Evolutionary conservation across 2,888 invertebrate species (phyloP).

Genomic region (Ornithoptera priamus): DNA sequence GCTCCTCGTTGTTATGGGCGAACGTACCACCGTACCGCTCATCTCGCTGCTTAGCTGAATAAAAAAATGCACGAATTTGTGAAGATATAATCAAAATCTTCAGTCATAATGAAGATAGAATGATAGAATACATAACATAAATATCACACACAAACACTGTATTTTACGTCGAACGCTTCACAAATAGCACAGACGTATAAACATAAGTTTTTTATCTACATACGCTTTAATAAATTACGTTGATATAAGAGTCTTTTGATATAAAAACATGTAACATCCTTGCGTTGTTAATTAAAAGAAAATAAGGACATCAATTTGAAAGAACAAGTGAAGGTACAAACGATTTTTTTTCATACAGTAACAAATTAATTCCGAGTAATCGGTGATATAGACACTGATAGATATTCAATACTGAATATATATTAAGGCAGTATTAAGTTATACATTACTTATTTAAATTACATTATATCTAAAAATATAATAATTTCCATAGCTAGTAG

Average conservation of each 20-base stretch:
- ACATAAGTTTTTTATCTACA: not conserved
- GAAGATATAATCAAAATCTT: not conserved
- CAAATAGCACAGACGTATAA: not conserved
- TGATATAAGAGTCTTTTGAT: not conserved
- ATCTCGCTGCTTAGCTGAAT: too few species aligned
- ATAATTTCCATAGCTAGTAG: too few species aligned
- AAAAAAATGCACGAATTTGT: too few species aligned
- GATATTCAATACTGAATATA: not conserved
- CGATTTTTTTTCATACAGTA: not conserved
- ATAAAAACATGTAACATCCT: conserved; percentile 1
- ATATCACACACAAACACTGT: not conserved
- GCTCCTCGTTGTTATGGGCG: too few species aligned
- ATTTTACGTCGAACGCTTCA: not conserved
- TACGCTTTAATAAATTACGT: not conserved
- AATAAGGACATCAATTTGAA: not conserved
- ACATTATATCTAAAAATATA: too few species aligned
- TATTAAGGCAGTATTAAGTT: not conserved
- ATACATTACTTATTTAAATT: too few species aligned
- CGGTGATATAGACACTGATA: not conserved
- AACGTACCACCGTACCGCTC: too few species aligned
- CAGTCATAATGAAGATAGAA: not conserved
- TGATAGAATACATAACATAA: not conserved
- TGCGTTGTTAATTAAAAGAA: not conserved
- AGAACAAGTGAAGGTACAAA: not conserved
- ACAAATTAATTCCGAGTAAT: not conserved